Percentiles rank a stretch among this genome's conserved stretches.
Conservation (phyloP, 2,797 vertebrate genomes). For the Hippoglossus hippoglossus region DNA sequence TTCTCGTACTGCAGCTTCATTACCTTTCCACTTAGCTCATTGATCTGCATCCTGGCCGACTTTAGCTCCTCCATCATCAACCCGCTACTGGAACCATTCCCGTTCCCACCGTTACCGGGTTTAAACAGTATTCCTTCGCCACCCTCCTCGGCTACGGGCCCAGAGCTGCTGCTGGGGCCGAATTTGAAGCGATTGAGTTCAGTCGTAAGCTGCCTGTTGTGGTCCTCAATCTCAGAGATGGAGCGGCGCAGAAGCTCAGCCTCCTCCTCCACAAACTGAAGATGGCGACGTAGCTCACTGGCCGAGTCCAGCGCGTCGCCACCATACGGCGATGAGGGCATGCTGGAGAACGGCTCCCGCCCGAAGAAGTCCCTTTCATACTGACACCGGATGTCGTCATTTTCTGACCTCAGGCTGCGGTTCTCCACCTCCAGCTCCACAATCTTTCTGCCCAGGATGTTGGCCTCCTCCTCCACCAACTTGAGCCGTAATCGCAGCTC, state of each 20-base stretch:
- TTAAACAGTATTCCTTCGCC: conserved; percentile 62
- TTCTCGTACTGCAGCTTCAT: conserved; percentile 99
- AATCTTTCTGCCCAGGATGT: conserved; percentile 96
- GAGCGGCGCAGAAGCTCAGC: conserved; percentile 95
- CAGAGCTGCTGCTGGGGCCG: conserved; percentile 81
- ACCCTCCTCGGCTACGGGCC: conserved; percentile 62
- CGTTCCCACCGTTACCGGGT: conserved; percentile 64
- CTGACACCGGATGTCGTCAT: conserved; percentile 94
- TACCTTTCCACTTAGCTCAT: conserved; percentile 94
- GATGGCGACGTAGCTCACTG: conserved; percentile 92
- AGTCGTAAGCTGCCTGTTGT: conserved; percentile 93
- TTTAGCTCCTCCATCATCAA: conserved; percentile 93
- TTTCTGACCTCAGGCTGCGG: conserved; percentile 94
- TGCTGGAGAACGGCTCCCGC: conserved; percentile 91
- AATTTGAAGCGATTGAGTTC: conserved; percentile 97
- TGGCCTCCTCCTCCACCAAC: conserved; percentile 97
- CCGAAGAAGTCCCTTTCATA: conserved; percentile 92
- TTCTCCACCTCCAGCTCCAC: conserved; percentile 99
- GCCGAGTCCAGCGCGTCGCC: conserved; percentile 92
- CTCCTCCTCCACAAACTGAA: conserved; percentile 98
- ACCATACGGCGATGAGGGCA: conserved; percentile 93
- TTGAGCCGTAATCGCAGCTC: conserved; percentile 93
- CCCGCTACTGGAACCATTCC: conserved; percentile 59
- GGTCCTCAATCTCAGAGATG: conserved; percentile 96
- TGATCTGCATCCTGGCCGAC: conserved; percentile 91